Conservation (phyloP, 2,888 invertebrate genomes). For the Synergus itoensis region DNA sequence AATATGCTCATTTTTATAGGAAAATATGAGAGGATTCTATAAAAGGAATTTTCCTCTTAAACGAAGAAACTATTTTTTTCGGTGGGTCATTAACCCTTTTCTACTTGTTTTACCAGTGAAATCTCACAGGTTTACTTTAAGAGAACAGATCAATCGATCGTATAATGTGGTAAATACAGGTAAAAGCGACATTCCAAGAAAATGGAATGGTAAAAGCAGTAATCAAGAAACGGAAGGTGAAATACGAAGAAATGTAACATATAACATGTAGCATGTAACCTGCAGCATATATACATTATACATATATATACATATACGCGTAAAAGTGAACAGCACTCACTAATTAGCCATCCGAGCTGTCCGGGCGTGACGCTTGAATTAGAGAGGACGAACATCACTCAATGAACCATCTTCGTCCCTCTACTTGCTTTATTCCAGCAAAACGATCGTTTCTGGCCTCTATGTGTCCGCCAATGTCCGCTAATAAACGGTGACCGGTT, state of each 20-base stretch:
- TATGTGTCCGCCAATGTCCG: not conserved
- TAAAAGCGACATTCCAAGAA: not conserved
- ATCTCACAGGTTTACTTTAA: no score
- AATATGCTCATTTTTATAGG: no score
- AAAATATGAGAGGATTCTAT: no score
- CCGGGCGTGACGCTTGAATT: conserved; percentile 11
- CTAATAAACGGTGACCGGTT: not conserved
- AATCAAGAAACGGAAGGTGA: not conserved
- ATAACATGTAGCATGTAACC: no score
- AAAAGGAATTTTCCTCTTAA: no score
- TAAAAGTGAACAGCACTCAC: conserved; percentile 1
- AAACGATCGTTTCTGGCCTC: not conserved
- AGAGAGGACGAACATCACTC: not conserved
- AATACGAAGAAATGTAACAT: not conserved
- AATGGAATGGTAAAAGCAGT: not conserved
- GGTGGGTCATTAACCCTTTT: no score
- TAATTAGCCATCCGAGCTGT: conserved; percentile 1
- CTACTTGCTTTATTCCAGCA: not conserved
- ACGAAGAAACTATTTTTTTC: no score
- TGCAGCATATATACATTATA: no score
- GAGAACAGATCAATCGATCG: no score
- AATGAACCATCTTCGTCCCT: not conserved
- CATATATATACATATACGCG: not conserved
- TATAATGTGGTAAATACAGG: no score
- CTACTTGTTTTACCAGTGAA: no score